phyloP scores from a whole-genome alignment of 2,888 invertebrate genomes.

The Scrobipalpa costella region DNA sequence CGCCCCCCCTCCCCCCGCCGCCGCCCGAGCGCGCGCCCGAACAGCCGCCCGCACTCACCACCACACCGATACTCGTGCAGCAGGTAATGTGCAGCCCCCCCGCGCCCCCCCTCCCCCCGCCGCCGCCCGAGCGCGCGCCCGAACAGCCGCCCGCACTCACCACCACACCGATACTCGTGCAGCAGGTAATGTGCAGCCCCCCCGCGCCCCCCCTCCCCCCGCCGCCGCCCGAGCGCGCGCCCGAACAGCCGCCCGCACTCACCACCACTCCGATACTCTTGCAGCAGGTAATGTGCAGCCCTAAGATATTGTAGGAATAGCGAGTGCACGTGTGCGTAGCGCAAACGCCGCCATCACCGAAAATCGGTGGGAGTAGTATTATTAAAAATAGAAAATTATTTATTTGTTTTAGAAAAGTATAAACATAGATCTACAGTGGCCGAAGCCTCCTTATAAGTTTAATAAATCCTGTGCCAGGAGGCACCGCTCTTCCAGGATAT shows the following conservation, averaged over 20 bases:
- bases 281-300: too few relatives aligned
- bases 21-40: slow-evolving; percentile 23
- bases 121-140: slow-evolving; percentile 22
- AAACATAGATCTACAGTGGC: too few relatives aligned
- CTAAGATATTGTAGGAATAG: too few relatives aligned
- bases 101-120: slow-evolving; percentile 21
- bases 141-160: slow-evolving; percentile 35
- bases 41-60: slow-evolving; percentile 34
- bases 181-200: slow-evolving; percentile 42
- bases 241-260: slow-evolving; percentile 28
- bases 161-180: slow-evolving; percentile 44
- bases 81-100: slow-evolving; percentile 42
- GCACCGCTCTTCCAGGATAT: too few relatives aligned
- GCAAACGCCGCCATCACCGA: too few relatives aligned
- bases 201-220: slow-evolving; percentile 22
- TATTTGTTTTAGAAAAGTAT: too few relatives aligned
- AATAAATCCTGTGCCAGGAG: too few relatives aligned
- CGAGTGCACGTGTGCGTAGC: too few relatives aligned
- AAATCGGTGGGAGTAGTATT: too few relatives aligned
- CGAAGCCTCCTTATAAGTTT: too few relatives aligned
- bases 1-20: slow-evolving; percentile 23
- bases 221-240: slow-evolving; percentile 19
- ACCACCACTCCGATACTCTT: too few relatives aligned
- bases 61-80: slow-evolving; percentile 44
- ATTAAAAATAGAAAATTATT: too few relatives aligned